A percentile compares a stretch with the other conserved stretches of the same genome.
phyloP scores from a whole-genome alignment of 2,113 vertebrate species.

The Leucopsar rothschildi region DNA sequence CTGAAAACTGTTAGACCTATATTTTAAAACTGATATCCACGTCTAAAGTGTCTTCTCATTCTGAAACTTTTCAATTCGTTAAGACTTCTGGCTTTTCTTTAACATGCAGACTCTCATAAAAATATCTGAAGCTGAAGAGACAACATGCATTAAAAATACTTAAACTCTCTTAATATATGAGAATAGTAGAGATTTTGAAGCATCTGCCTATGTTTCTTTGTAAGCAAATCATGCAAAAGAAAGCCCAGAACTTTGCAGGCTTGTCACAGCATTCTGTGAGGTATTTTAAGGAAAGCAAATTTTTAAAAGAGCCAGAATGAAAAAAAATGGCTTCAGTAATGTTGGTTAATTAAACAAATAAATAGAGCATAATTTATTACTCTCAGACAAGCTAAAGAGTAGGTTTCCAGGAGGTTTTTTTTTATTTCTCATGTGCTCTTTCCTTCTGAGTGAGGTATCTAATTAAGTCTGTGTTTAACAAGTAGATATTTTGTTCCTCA shows the following conservation, averaged over 20 bases:
- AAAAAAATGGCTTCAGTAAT: not conserved
- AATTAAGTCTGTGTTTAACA: conserved; percentile 1
- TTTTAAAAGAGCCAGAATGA: not conserved
- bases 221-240: not conserved
- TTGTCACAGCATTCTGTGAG: not conserved
- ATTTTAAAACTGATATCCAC: not conserved
- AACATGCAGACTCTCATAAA: not conserved
- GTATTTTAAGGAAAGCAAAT: not conserved
- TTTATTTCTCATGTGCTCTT: not conserved
- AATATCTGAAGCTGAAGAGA: not conserved
- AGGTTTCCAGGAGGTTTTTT: not conserved
- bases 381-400: not conserved
- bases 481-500: not conserved
- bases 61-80: not conserved
- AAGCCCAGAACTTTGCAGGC: not conserved
- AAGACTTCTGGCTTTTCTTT: not conserved
- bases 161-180: not conserved
- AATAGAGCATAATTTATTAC: not conserved
- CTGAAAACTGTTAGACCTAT: not conserved
- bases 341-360: not conserved
- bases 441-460: not conserved
- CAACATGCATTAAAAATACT: not conserved
- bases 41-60: not conserved
- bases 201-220: not conserved
- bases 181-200: not conserved